Evolutionary conservation across 2,888 invertebrate species (phyloP), one percentile per base, ranked within the genome.

Genomic region (Galerucella pusilla): DNA sequence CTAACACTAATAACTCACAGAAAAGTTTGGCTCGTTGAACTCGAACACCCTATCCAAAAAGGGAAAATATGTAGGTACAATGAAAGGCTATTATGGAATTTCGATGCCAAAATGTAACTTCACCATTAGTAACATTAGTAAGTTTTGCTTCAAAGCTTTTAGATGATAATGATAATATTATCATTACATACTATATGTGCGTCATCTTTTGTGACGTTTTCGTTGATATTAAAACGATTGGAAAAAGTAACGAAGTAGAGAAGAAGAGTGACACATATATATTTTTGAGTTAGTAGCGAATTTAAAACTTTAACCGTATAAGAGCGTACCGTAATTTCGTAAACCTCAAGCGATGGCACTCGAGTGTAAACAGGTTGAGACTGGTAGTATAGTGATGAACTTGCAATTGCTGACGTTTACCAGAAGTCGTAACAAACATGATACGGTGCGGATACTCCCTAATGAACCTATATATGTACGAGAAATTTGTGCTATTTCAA

Each of bases 381-480:
- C 52, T 7, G 5, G 35, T 42, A 42, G 35, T 42, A 67, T 68
- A 75, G 75, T 75, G 75, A 77, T 75, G 74, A 72, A 77, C 73
- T 67, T 64, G 64, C 77, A 74, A 76, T 75, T 77, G 71, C 72
- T 74, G 67, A 65, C 71, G 69, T 79, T 68, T 71, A 78, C 78
- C 78, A 79, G 75, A 75, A 79, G 79, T 80, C 79, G 52, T 79
- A 78, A 71, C 79, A 78, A 78, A 78, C 79, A 77, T 76, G 79
- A 77, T 77, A 74, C 75, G 64, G 63, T 73, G 68, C 75, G 73
- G 75, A 75, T 71, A 77, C 68, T 63, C n/a, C 68, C 69, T 78
- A 74, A 77, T 73, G 77, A 76, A 75, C 75, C 71, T 42, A 42
- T 71, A 75, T 71, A 52, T 52, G n/a, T 52, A 71, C 70, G 74